Base-by-base conservation (phyloP, 2,113 vertebrate genomes). In the Gadus macrocephalus region DNA sequence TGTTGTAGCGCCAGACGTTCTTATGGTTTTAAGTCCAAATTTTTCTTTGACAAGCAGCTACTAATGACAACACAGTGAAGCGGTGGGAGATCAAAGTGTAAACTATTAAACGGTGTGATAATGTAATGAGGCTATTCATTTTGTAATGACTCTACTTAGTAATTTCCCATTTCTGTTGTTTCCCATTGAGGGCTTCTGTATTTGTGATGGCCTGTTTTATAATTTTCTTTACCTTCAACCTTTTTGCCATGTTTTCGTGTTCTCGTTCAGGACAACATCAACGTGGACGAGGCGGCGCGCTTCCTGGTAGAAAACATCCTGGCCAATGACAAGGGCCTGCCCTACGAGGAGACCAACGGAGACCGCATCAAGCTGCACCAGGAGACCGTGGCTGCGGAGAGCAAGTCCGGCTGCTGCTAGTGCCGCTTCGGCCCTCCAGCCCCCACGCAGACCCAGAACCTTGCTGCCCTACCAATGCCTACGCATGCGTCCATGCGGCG, bases 231-330 rank as follows among this genome's bases (percentile, higher is more conserved):
- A 9, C 25, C 20, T 62, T 20, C 3, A 62, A 25, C 53, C 12
- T 49, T 22, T 67, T 27, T 81, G 2, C 14, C 15, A 42, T 53
- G 25, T n/a, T 66, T 75, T 73, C 69, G 27, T 83, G 17, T 20
- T 66, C 73, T 71, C 71, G 27, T 82, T n/a, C 79, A 99, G 98
- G 96, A 99, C 81, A 98, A 99, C 79, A 92, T 98, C 77, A 99
- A 99, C 59, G 96, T 99, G 64, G 97, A 99, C 0, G 96, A 98
- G 83, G 97, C 97, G 1, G 93, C 95, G n/a, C 93, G 92, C 60
- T 98, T 97, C 88, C 90, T 99, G 85, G 96, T 99, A 84, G 95
- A 96, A 84, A 95, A 95, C 74, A 96, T 99, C 79, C 92, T 99
- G 75, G 85, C 89, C 15, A 97, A 95, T 38, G 93, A 94, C 78